Base-by-base conservation (phyloP, 2,888 invertebrate species). In the Drosophila mimica region DNA sequence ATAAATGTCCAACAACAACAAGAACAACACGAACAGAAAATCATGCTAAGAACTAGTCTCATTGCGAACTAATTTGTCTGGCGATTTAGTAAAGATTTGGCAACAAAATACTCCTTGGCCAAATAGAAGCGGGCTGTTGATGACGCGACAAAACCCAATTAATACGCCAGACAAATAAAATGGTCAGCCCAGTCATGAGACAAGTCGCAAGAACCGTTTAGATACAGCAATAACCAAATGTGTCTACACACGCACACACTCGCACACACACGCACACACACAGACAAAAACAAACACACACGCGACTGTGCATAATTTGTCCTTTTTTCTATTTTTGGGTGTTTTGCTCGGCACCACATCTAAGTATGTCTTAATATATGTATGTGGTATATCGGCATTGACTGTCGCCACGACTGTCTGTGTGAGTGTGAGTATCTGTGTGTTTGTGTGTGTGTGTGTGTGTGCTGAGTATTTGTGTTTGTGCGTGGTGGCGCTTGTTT, bases 101-200 rank as follows among this genome's bases (percentile, higher is more conserved):
- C 33, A 11, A 20, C 30, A 30, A 38, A 67, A 53, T 56, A 46
- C 38, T 52, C 25, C 48, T 25, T 17, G 7, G 49, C 60, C 56
- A 43, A 30, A 65, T 58, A 40, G 25, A 25, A 25, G 20, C 8
- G 25, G 46, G 20, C 58, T 76, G 78, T 71, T 85, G 85, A 87
- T 87, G 89, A 87, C 89, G 89, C 89, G 89, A 85, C 90, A 82
- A 86, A 89, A 86, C 88, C 90, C 89, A 89, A 89, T 89, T 89
- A 89, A 90, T 89, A 81, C 79, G 82, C 82, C 79, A 90, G 89
- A 90, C 90, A 90, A 89, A 90, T 87, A 90, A 86, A 83, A 86
- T 76, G 70, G 68, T 69, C 69, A 38, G 61, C 31, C 57, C 36
- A 53, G 33, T 49, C 67, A 48, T 34, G 30, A 46, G 56, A 49